These are phyloP conservation scores for Caenorhabditis parvicauda DNA, from an alignment of 2,888 invertebrate species.

Conservation along the genomic window DNA sequence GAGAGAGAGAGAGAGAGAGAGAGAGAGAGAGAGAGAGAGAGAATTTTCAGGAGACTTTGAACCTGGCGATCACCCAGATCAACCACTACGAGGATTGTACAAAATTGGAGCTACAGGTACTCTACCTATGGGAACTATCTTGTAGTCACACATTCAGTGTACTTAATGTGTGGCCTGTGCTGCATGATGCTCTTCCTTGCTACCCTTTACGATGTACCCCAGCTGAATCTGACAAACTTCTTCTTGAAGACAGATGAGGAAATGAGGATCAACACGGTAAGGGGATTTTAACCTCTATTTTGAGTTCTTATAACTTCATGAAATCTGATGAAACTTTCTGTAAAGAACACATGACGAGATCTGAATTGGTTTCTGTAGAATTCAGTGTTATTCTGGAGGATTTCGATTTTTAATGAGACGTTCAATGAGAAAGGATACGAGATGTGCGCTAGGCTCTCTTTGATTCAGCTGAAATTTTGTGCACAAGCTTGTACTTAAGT, in stretches of 20 bases:
- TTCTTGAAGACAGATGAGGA: constrained; percentile 42
- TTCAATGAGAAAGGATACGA: no score
- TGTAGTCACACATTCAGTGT: constrained; percentile 66
- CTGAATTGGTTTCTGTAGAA: no score
- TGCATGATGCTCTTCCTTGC: constrained; percentile 82
- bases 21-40: no score
- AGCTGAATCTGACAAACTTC: constrained; percentile 75
- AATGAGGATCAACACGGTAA: constrained; percentile 23
- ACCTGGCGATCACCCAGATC: constrained; percentile 77
- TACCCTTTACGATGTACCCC: constrained; percentile 84
- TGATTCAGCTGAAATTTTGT: no score
- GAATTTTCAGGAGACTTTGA: constrained; percentile 74
- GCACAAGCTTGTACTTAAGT: no score
- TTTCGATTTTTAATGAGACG: no score
- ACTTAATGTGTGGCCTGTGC: constrained; percentile 78
- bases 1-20: no score
- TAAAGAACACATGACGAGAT: no score
- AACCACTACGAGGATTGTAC: constrained; percentile 78
- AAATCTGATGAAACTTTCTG: not conserved
- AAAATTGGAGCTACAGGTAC: constrained; percentile 79
- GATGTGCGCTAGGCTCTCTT: no score
- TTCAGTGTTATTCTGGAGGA: no score
- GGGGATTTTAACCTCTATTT: not conserved
- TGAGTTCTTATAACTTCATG: not conserved
- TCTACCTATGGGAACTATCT: constrained; percentile 37